Evolutionary conservation across 1,140 invertebrate species (phyloP), one percentile per base, ranked within the genome.

Genomic region (Hypothenemus hampei): DNA sequence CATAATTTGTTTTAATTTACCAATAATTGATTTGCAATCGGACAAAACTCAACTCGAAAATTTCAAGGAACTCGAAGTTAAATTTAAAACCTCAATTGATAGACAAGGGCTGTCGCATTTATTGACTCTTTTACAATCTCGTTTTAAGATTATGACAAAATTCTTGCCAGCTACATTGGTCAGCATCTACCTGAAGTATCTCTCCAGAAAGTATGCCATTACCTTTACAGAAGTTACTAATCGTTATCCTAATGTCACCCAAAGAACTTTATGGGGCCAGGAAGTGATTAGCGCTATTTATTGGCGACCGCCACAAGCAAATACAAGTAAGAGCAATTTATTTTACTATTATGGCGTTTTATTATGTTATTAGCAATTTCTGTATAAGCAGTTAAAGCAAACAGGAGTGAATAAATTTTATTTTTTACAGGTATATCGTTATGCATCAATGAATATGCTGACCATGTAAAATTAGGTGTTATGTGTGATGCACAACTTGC

Each of bases 261-360:
- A 75, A 20, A 72, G 61, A 0, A 68, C 67, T 18, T 77, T 80
- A 5, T 86, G 85, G 76, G 82, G 86, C 1, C 82, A 87, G 37
- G 75, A 78, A 23, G 76, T 89, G 0, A 76, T 79, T 15, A 77
- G 77, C 52, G 78, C 84, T 0, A 68, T 89, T n/a, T 86, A 85
- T 58, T 89, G 86, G 80, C 76, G 84, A 58, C 86, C 87, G 20
- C 85, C 85, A 3, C 87, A 89, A 69, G 85, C 85, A 19, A 89
- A 89, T 68, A 86, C 86, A 31, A 82, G 87, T 87, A 73, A 80
- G 61, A 31, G n/a, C n/a, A n/a, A n/a, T n/a, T n/a, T n/a, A n/a
- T n/a, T n/a, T n/a, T 11, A 11, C 5, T 5, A 5, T 29, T 29
- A 29, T 5, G 24, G 11, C 24, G 5, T 29, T 11, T 13, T 11